Base-by-base conservation (phyloP, 2,888 invertebrate species). In the Limenitis camilla region DNA sequence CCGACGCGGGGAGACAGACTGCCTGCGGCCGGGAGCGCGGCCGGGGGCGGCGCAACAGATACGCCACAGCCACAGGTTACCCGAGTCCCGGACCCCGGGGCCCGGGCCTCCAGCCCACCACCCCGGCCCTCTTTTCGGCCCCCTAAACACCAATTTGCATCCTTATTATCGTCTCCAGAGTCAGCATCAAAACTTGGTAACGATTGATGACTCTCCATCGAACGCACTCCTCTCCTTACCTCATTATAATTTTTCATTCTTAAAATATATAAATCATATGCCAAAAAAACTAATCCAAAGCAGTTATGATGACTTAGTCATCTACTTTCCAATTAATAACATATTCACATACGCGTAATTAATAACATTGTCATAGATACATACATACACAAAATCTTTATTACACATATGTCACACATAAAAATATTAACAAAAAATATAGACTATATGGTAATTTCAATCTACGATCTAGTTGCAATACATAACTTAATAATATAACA, bases 41-140 rank as follows among this genome's bases (percentile, higher is more conserved):
- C 64, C 68, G 69, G 69, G 73, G 75, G 77, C 75, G 74, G 78
- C 82, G 85, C 85, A 86, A 85, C 85, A 86, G 85, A 83, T 83
- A 83, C 80, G 85, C 86, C 73, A 86, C 86, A 87, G 85, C 86
- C 73, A 86, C 86, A 87, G 86, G 86, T 87, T 81, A 80, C 79
- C 81, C 78, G 80, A 81, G 78, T 69, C 72, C 68, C 71, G 71
- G 69, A 71, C 69, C 71, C 67, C 19, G 19, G 19, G 19, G 19
- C 19, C 19, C 1, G 80, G 81, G 78, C 70, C 72, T 68, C 71
- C 71, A 69, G 71, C 69, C 71, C 67, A 58, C 62, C 52, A 19
- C 66, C 63, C 66, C 64, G 53, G 38, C 58, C 59, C 66, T 64
- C 61, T 55, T 65, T 64, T 61, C 55, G 64, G 60, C 66, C 61